Evolutionary conservation across 2,888 invertebrate genomes (phyloP).

Genomic region (Coelinius sp.): DNA sequence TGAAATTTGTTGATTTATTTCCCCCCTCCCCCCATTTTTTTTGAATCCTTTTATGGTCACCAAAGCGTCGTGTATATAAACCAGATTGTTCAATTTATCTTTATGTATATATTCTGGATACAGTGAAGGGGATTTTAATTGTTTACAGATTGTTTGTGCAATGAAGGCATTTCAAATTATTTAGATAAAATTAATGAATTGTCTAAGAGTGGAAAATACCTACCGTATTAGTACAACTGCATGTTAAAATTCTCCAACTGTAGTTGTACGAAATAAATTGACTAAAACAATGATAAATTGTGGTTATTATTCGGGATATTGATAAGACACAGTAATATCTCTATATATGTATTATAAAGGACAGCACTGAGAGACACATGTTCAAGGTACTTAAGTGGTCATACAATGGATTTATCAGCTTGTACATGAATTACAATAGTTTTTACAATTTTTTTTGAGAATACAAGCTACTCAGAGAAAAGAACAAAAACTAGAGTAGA

Average conservation of each 20-base stretch:
- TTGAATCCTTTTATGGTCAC: background rate
- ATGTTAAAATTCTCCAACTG: background rate
- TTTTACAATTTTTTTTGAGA: conserved; percentile 18
- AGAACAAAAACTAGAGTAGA: conserved; percentile 17
- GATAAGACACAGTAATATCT: conserved; percentile 32
- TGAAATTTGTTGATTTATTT: background rate
- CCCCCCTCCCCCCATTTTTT: no score
- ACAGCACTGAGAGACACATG: conserved; percentile 58
- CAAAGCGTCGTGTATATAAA: conserved; percentile 7
- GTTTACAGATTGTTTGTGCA: background rate
- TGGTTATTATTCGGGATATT: background rate
- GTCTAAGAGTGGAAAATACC: background rate
- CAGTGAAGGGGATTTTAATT: background rate
- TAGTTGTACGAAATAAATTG: background rate
- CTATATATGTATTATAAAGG: conserved; percentile 59
- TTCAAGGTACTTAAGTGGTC: conserved; percentile 56
- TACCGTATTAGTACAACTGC: background rate
- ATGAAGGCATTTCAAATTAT: background rate
- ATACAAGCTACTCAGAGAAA: conserved; percentile 35
- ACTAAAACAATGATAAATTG: background rate
- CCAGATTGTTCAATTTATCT: background rate
- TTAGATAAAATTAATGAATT: background rate
- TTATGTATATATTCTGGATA: conserved; percentile 11
- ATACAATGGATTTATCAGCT: conserved; percentile 50
- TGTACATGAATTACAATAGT: conserved; percentile 48